Evolutionary conservation across 2,797 vertebrate species (phyloP).

Genomic region (Echeneis naucrates): DNA sequence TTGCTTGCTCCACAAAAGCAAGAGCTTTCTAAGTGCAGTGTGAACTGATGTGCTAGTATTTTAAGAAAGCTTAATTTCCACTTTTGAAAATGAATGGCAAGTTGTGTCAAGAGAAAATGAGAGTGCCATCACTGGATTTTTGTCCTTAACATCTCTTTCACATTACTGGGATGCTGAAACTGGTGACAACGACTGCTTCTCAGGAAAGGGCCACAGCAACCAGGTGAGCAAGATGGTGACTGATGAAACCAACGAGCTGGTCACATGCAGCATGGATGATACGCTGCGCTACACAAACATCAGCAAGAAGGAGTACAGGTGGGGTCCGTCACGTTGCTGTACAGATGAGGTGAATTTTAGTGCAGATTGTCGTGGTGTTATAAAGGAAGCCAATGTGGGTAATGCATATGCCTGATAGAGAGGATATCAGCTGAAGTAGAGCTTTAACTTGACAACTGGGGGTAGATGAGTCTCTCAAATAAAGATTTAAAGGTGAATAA

Average conservation of each 20-base stretch:
- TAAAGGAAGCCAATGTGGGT: background rate
- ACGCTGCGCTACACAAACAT: slow-evolving; percentile 91
- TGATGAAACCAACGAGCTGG: slow-evolving; percentile 85
- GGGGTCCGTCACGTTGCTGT: background rate
- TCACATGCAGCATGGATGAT: slow-evolving; percentile 97
- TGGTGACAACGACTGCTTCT: slow-evolving; percentile 90
- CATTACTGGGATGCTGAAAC: slow-evolving; percentile 96
- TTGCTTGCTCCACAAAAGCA: background rate
- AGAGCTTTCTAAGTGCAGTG: background rate
- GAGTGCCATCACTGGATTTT: too few species aligned
- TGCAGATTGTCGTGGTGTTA: background rate
- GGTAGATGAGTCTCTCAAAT: background rate
- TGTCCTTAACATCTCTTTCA: slow-evolving; percentile 85
- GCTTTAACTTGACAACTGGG: background rate
- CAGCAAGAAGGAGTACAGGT: slow-evolving; percentile 92
- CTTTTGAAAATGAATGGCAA: too few species aligned
- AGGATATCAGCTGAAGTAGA: background rate
- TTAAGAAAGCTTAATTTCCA: too few species aligned
- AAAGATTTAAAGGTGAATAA: too few species aligned
- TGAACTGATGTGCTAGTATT: background rate
- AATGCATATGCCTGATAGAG: background rate
- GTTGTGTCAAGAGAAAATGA: too few species aligned
- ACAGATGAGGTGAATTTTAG: background rate
- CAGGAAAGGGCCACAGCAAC: slow-evolving; percentile 96
- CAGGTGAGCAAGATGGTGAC: slow-evolving; percentile 90